phyloP scores from a whole-genome alignment of 2,113 vertebrate species.

The Nicator chloris region DNA sequence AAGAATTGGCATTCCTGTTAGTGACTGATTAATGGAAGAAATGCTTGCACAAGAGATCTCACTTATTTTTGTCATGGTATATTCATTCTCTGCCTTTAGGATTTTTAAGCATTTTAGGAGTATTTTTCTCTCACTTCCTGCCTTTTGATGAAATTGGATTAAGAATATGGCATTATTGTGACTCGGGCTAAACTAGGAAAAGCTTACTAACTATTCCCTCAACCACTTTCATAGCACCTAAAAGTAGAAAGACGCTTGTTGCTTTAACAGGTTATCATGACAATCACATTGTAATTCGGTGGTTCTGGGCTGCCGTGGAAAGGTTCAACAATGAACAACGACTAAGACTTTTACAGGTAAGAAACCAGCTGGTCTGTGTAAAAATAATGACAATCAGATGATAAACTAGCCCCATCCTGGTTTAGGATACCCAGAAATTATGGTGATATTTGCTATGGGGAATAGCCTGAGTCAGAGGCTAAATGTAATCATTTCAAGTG shows the following conservation, averaged over 20 bases:
- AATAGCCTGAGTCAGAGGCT: not conserved
- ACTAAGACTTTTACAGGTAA: constrained; percentile 93
- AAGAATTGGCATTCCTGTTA: not conserved
- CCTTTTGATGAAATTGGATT: not conserved
- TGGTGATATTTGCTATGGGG: not conserved
- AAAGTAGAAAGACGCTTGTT: not conserved
- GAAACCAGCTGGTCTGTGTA: not conserved
- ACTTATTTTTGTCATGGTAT: not conserved
- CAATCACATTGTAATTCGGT: constrained; percentile 98
- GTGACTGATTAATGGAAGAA: not conserved
- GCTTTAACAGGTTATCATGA: constrained; percentile 90
- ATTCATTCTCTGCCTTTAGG: not conserved
- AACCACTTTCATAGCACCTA: not conserved
- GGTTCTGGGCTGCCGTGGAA: constrained; percentile 99
- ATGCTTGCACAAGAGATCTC: not conserved
- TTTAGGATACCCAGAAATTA: not conserved
- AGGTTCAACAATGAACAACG: constrained; percentile 99
- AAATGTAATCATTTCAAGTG: not conserved
- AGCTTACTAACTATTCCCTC: not conserved
- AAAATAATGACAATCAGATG: not conserved
- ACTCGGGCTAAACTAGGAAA: not conserved
- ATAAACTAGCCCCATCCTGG: not conserved
- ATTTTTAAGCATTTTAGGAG: not conserved
- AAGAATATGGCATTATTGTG: not conserved
- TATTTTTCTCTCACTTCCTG: not conserved